A percentile compares a stretch with the other conserved stretches of the same genome.
phyloP scores from a whole-genome alignment of 1,140 invertebrate species.

The Latrodectus geometricus region DNA sequence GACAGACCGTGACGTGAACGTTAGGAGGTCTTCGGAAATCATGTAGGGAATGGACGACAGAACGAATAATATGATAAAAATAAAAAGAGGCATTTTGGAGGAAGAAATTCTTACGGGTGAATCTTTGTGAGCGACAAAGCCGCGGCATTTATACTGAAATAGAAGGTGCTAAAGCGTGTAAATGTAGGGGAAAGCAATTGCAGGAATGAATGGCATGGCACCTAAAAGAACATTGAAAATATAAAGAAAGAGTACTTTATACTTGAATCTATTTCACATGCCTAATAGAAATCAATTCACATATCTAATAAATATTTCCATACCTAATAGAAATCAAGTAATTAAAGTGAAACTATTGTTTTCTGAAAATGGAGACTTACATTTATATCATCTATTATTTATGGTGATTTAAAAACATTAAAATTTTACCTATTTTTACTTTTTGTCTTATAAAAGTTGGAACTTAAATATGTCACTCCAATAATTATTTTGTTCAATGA shows the following conservation, averaged over 20 bases:
- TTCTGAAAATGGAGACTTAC: too few relatives aligned
- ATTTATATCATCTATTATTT: too few relatives aligned
- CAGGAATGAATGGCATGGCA: background rate
- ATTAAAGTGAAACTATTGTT: too few relatives aligned
- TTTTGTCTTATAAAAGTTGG: too few relatives aligned
- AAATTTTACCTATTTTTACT: too few relatives aligned
- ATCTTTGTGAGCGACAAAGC: background rate
- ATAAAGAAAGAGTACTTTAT: background rate
- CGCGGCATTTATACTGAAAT: constrained; percentile 3
- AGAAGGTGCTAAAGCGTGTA: constrained; percentile 22
- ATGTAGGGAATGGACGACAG: constrained; percentile 17
- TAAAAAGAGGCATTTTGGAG: background rate
- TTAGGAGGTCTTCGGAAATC: constrained; percentile 50
- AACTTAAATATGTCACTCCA: too few relatives aligned
- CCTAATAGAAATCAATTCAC: too few relatives aligned
- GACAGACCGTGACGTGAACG: constrained; percentile 49
- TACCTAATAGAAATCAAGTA: too few relatives aligned
- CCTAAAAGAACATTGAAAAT: background rate
- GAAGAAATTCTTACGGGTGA: background rate
- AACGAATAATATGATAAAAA: constrained; percentile 18
- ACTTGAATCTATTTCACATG: background rate
- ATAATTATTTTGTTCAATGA: too few relatives aligned
- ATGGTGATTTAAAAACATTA: too few relatives aligned
- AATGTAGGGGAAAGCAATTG: background rate
- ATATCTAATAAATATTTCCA: background rate